These are phyloP conservation scores for Genyomyrus donnyi DNA, from an alignment of 2,113 vertebrate genomes.

Conservation along the genomic window DNA sequence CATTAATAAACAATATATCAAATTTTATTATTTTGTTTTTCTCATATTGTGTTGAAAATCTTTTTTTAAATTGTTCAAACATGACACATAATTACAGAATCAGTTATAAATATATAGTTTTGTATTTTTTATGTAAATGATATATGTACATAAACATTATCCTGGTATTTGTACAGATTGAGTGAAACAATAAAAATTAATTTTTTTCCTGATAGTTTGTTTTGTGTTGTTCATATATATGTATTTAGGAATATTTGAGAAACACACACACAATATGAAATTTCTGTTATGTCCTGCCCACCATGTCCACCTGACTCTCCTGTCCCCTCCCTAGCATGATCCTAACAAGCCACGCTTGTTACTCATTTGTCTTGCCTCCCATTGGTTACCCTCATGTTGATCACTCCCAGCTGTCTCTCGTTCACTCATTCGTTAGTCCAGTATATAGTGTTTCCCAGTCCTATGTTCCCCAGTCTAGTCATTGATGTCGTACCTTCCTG, in stretches of 20 bases:
- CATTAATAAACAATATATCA: conserved; percentile 67
- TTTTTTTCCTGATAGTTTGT: conserved; percentile 62
- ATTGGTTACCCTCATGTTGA: neutral
- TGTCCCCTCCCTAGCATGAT: neutral
- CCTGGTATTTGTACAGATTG: conserved; percentile 99
- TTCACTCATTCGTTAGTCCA: neutral
- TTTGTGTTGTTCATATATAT: conserved; percentile 18
- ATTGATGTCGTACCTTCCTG: neutral
- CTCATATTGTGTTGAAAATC: conserved; percentile 67
- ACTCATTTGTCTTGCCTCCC: neutral
- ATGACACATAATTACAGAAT: conserved; percentile 97
- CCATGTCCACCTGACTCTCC: neutral
- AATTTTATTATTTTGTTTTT: conserved; percentile 69
- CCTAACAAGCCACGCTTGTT: neutral
- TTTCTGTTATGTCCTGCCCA: neutral
- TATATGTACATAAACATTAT: conserved; percentile 99
- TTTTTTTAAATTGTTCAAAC: conserved; percentile 81
- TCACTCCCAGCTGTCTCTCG: neutral
- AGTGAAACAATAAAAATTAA: conserved; percentile 85
- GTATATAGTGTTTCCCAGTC: neutral
- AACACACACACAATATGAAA: neutral
- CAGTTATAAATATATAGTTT: conserved; percentile 99
- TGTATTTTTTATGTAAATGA: conserved; percentile 99
- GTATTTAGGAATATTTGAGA: neutral
- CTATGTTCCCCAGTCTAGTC: neutral